Evolutionary conservation across 1,140 invertebrate genomes (phyloP).

Genomic region (Hyles vespertilio): DNA sequence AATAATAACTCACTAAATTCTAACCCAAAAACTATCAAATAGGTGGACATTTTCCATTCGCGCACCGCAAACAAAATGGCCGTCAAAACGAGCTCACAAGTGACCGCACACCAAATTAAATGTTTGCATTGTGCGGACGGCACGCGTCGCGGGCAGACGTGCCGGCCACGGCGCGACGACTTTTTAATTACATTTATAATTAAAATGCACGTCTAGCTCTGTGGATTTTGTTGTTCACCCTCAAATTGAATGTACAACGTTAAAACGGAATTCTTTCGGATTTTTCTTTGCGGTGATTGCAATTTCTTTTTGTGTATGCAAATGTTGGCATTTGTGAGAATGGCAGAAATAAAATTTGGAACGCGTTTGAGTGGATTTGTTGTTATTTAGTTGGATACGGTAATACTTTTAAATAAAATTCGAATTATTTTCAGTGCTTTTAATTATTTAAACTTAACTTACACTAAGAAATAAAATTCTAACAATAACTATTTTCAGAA

Average conservation of each 20-base stretch:
- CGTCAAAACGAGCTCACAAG: constrained; percentile 24
- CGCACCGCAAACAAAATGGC: constrained; percentile 19
- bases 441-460: too few species aligned
- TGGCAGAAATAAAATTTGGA: too few species aligned
- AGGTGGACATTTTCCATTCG: constrained; percentile 5
- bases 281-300: too few species aligned
- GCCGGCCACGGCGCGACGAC: constrained; percentile 12
- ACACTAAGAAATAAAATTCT: too few species aligned
- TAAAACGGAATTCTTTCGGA: too few species aligned
- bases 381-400: too few species aligned
- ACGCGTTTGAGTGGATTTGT: too few species aligned
- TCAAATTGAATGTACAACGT: constrained; percentile 25
- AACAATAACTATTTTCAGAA: too few species aligned
- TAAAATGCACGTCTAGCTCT: constrained; percentile 39
- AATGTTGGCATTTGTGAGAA: too few species aligned
- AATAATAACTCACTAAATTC: background rate
- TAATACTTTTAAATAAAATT: too few species aligned
- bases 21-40: constrained; percentile 6
- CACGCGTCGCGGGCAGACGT: constrained; percentile 25
- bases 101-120: constrained; percentile 43
- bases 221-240: constrained; percentile 29
- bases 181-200: constrained; percentile 53
- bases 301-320: too few species aligned
- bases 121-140: constrained; percentile 37
- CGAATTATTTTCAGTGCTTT: too few species aligned